A percentile compares a stretch with the other conserved stretches of the same genome.
Evolutionary conservation across 2,113 vertebrate genomes (phyloP).

Genomic region (Saguinus imperator): DNA sequence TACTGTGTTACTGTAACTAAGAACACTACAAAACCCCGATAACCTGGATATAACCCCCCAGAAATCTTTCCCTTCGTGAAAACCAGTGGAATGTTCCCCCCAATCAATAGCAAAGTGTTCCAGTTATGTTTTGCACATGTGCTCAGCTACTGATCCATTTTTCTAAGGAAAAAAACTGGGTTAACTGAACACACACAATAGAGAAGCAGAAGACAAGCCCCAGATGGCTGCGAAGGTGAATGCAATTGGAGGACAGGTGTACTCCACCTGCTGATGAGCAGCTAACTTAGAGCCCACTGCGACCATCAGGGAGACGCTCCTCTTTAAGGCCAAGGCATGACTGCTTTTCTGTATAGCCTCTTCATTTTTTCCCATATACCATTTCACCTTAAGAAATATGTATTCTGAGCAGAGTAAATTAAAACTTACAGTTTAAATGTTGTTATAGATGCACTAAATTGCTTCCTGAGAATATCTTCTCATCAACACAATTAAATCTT

Average conservation of each 20-base stretch:
- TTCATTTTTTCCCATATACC: background rate
- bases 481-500: background rate
- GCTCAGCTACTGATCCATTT: background rate
- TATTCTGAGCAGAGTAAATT: background rate
- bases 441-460: background rate
- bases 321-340: background rate
- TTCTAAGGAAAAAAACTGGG: background rate
- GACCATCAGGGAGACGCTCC: fast-evolving
- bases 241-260: background rate
- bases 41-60: background rate
- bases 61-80: background rate
- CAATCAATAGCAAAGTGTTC: background rate
- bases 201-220: background rate
- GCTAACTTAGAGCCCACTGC: too few relatives aligned
- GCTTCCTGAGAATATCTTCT: background rate
- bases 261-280: background rate
- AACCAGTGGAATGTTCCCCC: background rate
- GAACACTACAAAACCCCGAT: background rate
- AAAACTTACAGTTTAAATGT: background rate
- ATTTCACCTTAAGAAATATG: background rate
- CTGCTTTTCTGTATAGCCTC: background rate
- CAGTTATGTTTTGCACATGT: background rate
- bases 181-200: background rate
- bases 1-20: background rate
- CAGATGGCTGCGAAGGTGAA: background rate